These are phyloP conservation scores for Chrysoperla carnea DNA, from an alignment of 1,140 invertebrate species.

Conservation along the genomic window DNA sequence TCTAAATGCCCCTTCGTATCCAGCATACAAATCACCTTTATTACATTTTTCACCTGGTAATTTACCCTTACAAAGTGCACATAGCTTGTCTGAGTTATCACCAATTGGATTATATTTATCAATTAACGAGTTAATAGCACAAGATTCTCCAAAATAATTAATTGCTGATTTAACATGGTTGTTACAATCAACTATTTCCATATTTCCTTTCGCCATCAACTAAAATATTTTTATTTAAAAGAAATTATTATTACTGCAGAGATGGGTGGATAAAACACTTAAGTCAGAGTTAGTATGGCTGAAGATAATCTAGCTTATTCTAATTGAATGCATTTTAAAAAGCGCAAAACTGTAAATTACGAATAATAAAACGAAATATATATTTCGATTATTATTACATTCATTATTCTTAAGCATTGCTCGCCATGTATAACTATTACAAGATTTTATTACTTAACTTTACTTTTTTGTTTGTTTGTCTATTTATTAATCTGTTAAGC, in stretches of 20 bases:
- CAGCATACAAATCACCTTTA: conserved; percentile 72
- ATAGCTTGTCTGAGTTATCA: conserved; percentile 57
- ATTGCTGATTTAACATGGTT: conserved; percentile 89
- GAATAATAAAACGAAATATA: no score
- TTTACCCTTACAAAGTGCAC: conserved; percentile 67
- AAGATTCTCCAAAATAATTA: conserved; percentile 77
- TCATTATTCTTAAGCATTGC: no score
- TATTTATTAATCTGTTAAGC: no score
- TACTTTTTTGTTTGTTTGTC: no score
- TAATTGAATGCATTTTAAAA: no score
- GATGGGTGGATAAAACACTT: neutral
- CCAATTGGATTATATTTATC: conserved; percentile 92
- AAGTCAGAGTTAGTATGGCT: neutral
- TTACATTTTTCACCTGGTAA: conserved; percentile 65
- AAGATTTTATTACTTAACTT: no score
- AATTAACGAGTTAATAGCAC: conserved; percentile 79
- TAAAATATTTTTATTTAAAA: conserved; percentile 24
- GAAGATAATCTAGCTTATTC: neutral
- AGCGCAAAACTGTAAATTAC: no score
- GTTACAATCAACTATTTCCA: conserved; percentile 83
- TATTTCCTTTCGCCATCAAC: conserved; percentile 62
- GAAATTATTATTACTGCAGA: no score
- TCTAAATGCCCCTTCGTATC: conserved; percentile 75
- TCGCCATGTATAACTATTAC: no score
- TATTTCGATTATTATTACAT: no score